Evolutionary conservation across 2,113 vertebrate genomes (phyloP).

Genomic region (rabbit (Oryctolagus cuniculus)): DNA sequence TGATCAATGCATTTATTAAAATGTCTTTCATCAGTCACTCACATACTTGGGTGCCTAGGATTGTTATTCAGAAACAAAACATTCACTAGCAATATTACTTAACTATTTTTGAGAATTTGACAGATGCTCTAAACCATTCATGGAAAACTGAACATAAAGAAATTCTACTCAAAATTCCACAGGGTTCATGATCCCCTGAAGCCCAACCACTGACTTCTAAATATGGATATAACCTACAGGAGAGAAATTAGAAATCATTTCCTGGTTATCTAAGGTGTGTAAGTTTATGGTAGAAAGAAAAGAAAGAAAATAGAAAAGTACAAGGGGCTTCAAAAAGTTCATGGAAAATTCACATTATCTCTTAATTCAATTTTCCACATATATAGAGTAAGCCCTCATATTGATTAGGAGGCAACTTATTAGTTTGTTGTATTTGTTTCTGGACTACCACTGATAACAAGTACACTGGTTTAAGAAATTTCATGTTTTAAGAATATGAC

Average conservation of each 20-base stretch:
- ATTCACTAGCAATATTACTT: not conserved
- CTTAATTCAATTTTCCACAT: no score
- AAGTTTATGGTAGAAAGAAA: conserved; percentile 62
- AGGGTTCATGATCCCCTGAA: not conserved
- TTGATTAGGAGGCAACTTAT: conserved; percentile 17
- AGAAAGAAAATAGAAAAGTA: conserved; percentile 8
- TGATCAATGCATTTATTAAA: conserved; percentile 19
- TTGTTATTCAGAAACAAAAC: conserved; percentile 32
- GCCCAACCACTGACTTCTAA: not conserved
- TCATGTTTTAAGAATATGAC: conserved; percentile 48
- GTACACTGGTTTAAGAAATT: conserved; percentile 52
- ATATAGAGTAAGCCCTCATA: not conserved
- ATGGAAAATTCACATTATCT: no score
- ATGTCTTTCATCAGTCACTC: conserved; percentile 37
- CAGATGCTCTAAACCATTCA: conserved; percentile 42
- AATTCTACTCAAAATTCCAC: not conserved
- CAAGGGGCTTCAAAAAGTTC: no score
- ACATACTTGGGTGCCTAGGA: conserved; percentile 20
- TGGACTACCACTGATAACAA: not conserved
- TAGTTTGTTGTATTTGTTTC: conserved; percentile 58
- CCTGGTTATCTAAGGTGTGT: conserved; percentile 8
- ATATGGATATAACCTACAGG: not conserved
- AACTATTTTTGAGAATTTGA: conserved; percentile 47
- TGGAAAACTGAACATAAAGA: conserved; percentile 12
- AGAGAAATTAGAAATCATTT: conserved; percentile 58